Evolutionary conservation across 2,113 vertebrate species (phyloP).

Genomic region (Tachycineta bicolor): DNA sequence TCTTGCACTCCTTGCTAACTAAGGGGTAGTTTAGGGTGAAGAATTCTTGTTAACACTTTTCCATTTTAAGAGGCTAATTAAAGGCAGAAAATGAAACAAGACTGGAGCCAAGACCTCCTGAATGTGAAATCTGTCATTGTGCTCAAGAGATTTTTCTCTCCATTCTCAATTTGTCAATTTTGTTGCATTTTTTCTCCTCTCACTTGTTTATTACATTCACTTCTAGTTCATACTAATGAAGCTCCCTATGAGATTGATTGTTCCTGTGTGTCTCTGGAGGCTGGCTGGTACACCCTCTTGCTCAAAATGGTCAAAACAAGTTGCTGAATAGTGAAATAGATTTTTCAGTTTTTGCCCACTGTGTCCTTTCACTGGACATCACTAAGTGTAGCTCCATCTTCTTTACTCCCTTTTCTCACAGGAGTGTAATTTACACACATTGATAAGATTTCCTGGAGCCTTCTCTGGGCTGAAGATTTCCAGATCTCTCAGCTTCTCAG

Average conservation of each 20-base stretch:
- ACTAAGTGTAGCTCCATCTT: not conserved
- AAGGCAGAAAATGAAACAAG: not conserved
- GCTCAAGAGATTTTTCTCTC: not conserved
- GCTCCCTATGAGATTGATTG: not conserved
- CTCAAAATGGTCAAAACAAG: not conserved
- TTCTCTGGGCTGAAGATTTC: not conserved
- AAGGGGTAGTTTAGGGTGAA: not conserved
- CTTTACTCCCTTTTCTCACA: not conserved
- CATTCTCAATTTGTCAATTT: not conserved
- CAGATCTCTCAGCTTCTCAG: not conserved
- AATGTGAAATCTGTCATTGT: not conserved
- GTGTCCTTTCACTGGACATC: not conserved
- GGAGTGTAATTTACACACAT: fast-evolving
- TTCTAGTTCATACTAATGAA: not conserved
- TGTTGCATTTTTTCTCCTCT: not conserved
- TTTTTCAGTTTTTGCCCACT: not conserved
- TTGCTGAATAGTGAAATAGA: not conserved
- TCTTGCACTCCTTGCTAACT: not conserved
- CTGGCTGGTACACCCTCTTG: not conserved
- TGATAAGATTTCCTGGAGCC: not conserved
- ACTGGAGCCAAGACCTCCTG: not conserved
- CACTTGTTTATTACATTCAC: not conserved
- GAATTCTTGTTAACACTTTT: not conserved
- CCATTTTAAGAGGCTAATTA: not conserved
- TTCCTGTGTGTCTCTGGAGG: not conserved